Base-by-base conservation (phyloP, 2,797 vertebrate genomes). In the Poeciliopsis turneri region DNA sequence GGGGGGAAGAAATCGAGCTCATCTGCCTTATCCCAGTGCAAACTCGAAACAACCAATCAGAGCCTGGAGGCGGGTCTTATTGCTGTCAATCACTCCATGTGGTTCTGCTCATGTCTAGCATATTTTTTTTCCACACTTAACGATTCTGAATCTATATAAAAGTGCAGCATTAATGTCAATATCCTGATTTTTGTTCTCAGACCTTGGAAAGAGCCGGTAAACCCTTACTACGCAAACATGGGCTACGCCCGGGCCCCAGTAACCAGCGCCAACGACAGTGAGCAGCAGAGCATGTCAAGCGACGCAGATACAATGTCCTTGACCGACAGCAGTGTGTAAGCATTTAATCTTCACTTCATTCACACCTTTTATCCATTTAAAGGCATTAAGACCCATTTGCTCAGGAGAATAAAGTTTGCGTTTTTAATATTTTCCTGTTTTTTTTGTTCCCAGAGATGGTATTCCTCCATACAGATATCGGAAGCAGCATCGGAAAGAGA, bases 281-380 rank as follows among this genome's bases (percentile, higher is more conserved):
- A 99, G 93, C 98, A 98, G 90, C 98, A 99, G 95, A 99, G 98
- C 94, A 97, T 99, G 96, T 99, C 98, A 83, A 99, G 97, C 1
- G 98, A 99, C 0, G 98, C 97, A 0, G 98, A 99, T 92, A 98
- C 97, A 18, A 94, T 99, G 90, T 99, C 98, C 0, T 94, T 98
- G 93, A 96, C 98, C 0, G 98, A 99, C 96, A 99, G 98, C 96
- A 99, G 97, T 0, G 95, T 98, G 98, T 99, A 90, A 96, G 98
- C 36, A n/a, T 51, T 49, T 47, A 2, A 20, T 59, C 41, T 13
- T 25, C 64, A 68, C 10, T 41, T n/a, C 33, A 68, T 74, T 39
- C 46, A 51, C 2, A 69, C 41, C 1, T 23, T 51, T 43, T 41
- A 4, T 28, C 28, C 2, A 12, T 41, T 41, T 28, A 18, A 64